Conservation (phyloP, 2,797 vertebrate species). For the Danio aesculapii region DNA sequence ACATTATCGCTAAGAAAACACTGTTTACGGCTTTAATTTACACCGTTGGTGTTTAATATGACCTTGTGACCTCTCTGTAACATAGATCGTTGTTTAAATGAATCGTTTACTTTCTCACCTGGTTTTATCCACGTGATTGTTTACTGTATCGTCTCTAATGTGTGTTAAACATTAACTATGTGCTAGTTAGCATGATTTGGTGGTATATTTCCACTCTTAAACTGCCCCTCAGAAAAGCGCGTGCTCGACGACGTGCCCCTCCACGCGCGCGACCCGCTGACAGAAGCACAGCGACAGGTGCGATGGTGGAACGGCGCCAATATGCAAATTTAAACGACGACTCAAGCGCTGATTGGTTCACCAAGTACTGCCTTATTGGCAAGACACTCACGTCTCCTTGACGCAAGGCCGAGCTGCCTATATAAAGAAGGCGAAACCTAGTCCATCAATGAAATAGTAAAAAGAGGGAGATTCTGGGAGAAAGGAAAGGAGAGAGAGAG, state of each 20-base stretch:
- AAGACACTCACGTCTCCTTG: slow-evolving; percentile 26
- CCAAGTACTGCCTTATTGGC: slow-evolving; percentile 61
- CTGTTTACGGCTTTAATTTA: neutral
- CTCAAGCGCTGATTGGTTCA: slow-evolving; percentile 66
- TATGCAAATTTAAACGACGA: slow-evolving; percentile 61
- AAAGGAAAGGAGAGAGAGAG: slow-evolving; percentile 23
- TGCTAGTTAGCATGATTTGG: slow-evolving; percentile 4
- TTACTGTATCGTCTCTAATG: neutral
- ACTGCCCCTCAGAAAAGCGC: neutral
- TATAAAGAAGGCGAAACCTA: slow-evolving; percentile 73
- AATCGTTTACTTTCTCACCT: neutral
- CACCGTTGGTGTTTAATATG: neutral
- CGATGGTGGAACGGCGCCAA: slow-evolving; percentile 61
- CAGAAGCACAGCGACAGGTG: slow-evolving; percentile 72
- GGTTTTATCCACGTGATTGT: neutral
- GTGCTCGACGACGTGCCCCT: slow-evolving; percentile 1
- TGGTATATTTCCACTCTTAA: slow-evolving; percentile 42
- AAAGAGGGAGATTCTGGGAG: slow-evolving; percentile 65
- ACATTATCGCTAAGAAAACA: neutral
- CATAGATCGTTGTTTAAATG: neutral
- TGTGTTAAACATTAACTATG: neutral
- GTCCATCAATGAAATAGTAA: slow-evolving; percentile 87
- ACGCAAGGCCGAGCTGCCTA: slow-evolving; percentile 67
- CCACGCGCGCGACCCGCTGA: slow-evolving; percentile 41
- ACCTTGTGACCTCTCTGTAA: neutral